Base-by-base conservation (phyloP, 2,113 vertebrate genomes). In the Synchiropus splendidus region DNA sequence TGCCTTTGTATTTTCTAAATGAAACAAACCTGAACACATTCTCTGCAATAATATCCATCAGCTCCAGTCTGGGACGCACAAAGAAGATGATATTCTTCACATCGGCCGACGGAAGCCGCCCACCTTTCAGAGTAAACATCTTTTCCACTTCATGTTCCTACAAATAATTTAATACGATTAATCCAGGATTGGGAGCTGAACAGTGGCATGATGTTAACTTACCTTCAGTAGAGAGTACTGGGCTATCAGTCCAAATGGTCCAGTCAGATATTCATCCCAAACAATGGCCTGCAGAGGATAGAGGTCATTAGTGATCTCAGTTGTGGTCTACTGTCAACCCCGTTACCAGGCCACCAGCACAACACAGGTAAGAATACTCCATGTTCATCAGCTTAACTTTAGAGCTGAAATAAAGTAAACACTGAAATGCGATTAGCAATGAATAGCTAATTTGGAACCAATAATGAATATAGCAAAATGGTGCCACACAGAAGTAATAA, bases 121-220 rank as follows among this genome's bases (percentile, higher is more conserved):
- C 92, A 9, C 83, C 79, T 75, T 96, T 98, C 5, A 99, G 90
- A 0, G 94, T 94, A 69, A 99, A 97, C 95, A 99, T 99, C 80
- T 99, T 99, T 46, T 99, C 93, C 68, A 99, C 95, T 71, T 99
- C 95, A 84, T 99, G 95, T 64, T 98, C 95, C 95, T 98, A 36
- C 35, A n/a, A 31, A 42, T 31, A 9, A 8, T 34, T 2, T 31
- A 12, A 4, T 12, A 6, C 15, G 16, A 9, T 14, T 12, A 42
- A 9, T 10, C 6, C 18, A 30, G 18, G 5, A 39, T 15, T 14
- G 16, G 11, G 16, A 5, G 1, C 37, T 39, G 17, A 15, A 27
- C 4, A 5, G 4, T 27, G 8, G 11, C 33, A 51, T 4, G 40
- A 12, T 30, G 8, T 36, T 6, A 5, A 32, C 61, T 64, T 83